Conservation (phyloP, 2,113 vertebrate genomes). For the Naja naja region DNA sequence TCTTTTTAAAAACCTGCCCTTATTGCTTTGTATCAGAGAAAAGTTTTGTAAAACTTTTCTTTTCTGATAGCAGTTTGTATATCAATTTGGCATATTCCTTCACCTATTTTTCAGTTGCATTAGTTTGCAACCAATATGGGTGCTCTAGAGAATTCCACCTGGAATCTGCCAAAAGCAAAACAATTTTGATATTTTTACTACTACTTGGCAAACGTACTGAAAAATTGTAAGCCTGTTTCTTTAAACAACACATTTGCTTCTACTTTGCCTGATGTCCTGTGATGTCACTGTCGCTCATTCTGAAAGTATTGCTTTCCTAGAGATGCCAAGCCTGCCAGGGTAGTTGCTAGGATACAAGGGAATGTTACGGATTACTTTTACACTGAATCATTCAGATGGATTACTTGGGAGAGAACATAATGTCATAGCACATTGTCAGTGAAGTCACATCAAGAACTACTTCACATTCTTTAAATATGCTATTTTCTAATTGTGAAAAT, state of each 20-base stretch:
- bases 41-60: not conserved
- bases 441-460: not conserved
- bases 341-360: constrained; percentile 24
- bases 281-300: constrained; percentile 49
- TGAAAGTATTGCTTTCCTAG: constrained; percentile 42
- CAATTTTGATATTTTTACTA: not conserved
- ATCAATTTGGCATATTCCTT: not conserved
- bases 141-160: not conserved
- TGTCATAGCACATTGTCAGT: constrained; percentile 8
- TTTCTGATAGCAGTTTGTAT: not conserved
- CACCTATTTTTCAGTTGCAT: not conserved
- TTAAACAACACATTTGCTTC: constrained; percentile 52
- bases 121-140: not conserved
- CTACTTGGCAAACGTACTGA: not conserved
- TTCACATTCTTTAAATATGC: constrained; percentile 1
- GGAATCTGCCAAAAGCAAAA: not conserved
- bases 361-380: constrained; percentile 1
- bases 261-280: constrained; percentile 30
- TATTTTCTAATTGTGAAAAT: constrained; percentile 24
- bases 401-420: not conserved
- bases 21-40: not conserved
- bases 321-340: constrained; percentile 33
- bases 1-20: not conserved
- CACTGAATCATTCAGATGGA: not conserved
- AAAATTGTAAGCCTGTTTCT: constrained; percentile 39